Conservation (phyloP, 2,797 vertebrate species). For the Loriculus beryllinus region DNA sequence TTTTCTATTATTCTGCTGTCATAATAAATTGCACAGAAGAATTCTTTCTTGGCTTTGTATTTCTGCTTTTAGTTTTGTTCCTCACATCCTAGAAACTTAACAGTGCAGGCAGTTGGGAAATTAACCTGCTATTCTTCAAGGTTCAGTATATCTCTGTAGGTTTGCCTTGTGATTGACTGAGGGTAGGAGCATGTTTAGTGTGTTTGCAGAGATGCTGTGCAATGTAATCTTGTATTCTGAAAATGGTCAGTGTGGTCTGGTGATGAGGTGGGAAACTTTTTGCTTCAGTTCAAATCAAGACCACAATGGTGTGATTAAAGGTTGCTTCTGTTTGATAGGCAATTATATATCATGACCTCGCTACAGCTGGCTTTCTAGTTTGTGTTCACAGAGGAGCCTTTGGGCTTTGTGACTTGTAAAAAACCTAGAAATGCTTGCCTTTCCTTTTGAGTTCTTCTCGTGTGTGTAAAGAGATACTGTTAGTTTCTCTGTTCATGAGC, state of each 20-base stretch:
- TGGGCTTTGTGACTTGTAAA: neutral
- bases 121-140: neutral
- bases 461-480: neutral
- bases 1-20: neutral
- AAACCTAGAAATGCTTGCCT: neutral
- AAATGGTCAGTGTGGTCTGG: neutral
- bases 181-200: neutral
- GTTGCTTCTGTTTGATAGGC: neutral
- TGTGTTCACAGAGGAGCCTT: neutral
- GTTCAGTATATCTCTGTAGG: neutral
- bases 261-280: neutral
- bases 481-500: neutral
- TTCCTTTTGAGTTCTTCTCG: neutral
- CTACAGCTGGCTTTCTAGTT: neutral
- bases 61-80: neutral
- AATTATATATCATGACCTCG: neutral
- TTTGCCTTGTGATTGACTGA: neutral
- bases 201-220: neutral
- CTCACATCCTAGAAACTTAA: neutral
- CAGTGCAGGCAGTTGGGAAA: neutral
- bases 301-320: slow-evolving; percentile 9
- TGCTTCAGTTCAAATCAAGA: neutral
- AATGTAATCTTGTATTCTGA: neutral
- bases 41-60: neutral
- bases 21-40: neutral